Conservation (phyloP, 2,888 invertebrate genomes). For the Melieria omissa region DNA sequence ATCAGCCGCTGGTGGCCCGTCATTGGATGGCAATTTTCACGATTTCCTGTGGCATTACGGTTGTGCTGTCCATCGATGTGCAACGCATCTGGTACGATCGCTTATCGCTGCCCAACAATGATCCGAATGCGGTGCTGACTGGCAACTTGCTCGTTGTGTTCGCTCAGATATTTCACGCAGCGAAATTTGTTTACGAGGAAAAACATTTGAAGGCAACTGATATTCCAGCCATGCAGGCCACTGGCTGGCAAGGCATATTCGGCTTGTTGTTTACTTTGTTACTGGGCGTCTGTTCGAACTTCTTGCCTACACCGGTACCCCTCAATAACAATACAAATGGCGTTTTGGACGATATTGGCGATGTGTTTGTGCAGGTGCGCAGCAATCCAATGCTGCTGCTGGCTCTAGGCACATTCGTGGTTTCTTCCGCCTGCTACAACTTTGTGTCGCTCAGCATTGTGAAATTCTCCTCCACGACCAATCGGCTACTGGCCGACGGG, state of each 20-base stretch:
- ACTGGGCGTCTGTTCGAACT: conserved; percentile 83
- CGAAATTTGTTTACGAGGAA: conserved; percentile 96
- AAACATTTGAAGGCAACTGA: conserved; percentile 86
- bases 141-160: conserved; percentile 81
- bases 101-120: conserved; percentile 45
- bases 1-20: conserved; percentile 72
- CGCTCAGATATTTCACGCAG: conserved; percentile 84
- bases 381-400: conserved; percentile 71
- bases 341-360: conserved; percentile 85
- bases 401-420: conserved; percentile 75
- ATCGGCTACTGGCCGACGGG: conserved; percentile 89
- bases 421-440: conserved; percentile 94
- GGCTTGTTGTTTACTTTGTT: conserved; percentile 74
- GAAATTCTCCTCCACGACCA: conserved; percentile 92
- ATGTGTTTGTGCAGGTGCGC: conserved; percentile 85
- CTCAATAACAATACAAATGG: conserved; percentile 80
- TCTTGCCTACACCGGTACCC: conserved; percentile 78
- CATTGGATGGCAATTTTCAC: conserved; percentile 83
- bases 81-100: conserved; percentile 59
- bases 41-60: conserved; percentile 76
- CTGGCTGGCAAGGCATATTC: conserved; percentile 92
- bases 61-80: conserved; percentile 80
- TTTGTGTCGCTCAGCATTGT: conserved; percentile 92
- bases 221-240: conserved; percentile 89
- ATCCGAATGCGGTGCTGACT: conserved; percentile 79